Evolutionary conservation across 92 coral and sea anemone genomes (phyloP), one percentile per base, ranked within the genome.

Genomic region (Isaurus tuberculatus): DNA sequence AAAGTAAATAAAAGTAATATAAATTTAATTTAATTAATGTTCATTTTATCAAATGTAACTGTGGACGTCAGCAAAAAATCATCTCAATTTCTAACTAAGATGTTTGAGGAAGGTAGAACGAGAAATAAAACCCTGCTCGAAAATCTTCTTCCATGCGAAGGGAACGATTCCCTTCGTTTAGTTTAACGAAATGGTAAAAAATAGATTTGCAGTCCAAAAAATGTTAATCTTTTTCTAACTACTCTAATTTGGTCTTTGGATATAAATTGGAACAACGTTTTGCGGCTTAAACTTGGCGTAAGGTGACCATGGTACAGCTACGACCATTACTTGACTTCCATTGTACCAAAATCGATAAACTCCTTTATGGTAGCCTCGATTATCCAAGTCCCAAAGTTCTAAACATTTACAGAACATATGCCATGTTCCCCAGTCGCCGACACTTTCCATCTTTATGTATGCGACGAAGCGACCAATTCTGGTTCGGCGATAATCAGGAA

Each of bases 231-330:
- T 16, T 19, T 14, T 51, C 19, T 7, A 20, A 17, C 4, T n/a
- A 27, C 17, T 2, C 20, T 37, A 72, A 19, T 44, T 14, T 58
- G 29, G 30, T 63, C 55, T 57, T 57, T 58, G 34, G 61, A 93
- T 91, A 30, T 84, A 58, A 79, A 88, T 89, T 48, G 94, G 92
- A 27, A 22, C 17, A 27, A 93, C 30, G 53, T 84, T 68, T 19
- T 69, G 65, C 13, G 97, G 89, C 70, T 91, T 93, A 26, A 85
- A 40, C 28, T 42, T 75, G 37, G 92, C 89, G 19, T 91, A 84
- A 11, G 94, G 94, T 11, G 97, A 93, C 27, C 86, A 91, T 5
- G 97, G 97, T 14, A 91, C 92, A 13, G 94, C 94, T 4, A 93
- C 92, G 5, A 88, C 32, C 82, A 77, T 55, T 1, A 77, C 32